Evolutionary conservation across 2,113 vertebrate genomes (phyloP).

Genomic region (Phaetusa simplex): DNA sequence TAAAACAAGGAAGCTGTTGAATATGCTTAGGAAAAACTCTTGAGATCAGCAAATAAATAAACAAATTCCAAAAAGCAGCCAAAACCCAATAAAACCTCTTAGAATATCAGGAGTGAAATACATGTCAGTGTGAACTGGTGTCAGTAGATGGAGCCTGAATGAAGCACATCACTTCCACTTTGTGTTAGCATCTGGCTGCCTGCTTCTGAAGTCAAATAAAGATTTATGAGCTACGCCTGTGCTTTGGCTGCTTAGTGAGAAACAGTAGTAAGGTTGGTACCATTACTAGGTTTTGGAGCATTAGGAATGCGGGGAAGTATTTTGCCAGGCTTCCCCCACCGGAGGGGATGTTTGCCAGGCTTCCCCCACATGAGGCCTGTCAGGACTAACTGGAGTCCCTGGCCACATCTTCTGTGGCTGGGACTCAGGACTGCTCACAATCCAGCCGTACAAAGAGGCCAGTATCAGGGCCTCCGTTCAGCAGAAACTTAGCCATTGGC

Average conservation of each 20-base stretch:
- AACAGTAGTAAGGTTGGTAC: neutral
- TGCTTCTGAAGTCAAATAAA: slow-evolving; percentile 39
- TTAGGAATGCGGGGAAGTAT: neutral
- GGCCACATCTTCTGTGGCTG: neutral
- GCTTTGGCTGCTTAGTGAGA: neutral
- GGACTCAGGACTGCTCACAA: neutral
- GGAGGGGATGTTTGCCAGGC: neutral
- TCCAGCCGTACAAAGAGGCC: neutral
- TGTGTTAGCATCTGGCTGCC: neutral
- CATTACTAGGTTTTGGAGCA: neutral
- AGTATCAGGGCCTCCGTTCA: neutral
- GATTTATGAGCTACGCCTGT: neutral
- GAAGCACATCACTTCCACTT: neutral
- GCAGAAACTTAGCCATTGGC: neutral
- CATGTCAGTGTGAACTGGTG: neutral
- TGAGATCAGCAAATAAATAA: neutral
- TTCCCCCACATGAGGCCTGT: rapidly evolving
- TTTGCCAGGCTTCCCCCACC: neutral
- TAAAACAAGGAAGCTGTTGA: neutral
- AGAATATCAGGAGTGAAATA: neutral
- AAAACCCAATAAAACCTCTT: neutral
- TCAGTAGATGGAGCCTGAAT: slow-evolving; percentile 22
- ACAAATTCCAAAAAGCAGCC: neutral
- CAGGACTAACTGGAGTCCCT: neutral
- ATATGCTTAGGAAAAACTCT: neutral